Conservation (phyloP, 2,888 invertebrate species). For the Marasmarcha lunaedactyla region DNA sequence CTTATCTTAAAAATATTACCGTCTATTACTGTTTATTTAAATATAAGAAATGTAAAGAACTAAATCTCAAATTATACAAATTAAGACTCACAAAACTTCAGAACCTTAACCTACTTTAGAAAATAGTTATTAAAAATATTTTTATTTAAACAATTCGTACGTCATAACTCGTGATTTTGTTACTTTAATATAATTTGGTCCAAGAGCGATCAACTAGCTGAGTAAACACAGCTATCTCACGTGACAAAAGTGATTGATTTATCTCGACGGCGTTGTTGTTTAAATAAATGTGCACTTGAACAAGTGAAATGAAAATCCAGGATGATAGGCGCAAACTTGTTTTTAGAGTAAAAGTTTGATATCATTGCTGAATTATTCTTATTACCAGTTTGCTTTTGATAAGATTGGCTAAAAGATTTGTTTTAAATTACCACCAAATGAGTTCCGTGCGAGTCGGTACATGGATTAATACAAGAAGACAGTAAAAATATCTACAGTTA, state of each 20-base stretch:
- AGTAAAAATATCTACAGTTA: too few species aligned
- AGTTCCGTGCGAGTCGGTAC: too few species aligned
- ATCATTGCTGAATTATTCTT: too few species aligned
- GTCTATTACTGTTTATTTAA: too few species aligned
- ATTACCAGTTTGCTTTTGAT: too few species aligned
- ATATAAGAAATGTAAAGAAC: too few species aligned
- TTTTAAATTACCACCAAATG: too few species aligned
- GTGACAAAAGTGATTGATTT: conserved; percentile 54
- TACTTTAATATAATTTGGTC: conserved; percentile 8
- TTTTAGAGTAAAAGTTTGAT: too few species aligned
- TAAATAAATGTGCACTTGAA: neutral
- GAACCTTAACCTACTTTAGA: conserved; percentile 25
- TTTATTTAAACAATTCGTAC: conserved; percentile 30
- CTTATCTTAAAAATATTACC: conserved; percentile 3
- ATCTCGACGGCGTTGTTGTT: conserved; percentile 28
- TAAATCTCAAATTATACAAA: too few species aligned
- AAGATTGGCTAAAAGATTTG: too few species aligned
- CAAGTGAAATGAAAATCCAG: neutral
- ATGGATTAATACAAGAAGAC: too few species aligned
- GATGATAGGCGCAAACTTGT: conserved; percentile 8
- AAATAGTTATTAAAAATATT: conserved; percentile 8
- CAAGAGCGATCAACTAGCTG: conserved; percentile 31
- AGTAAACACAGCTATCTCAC: conserved; percentile 30
- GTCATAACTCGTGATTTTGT: conserved; percentile 46
- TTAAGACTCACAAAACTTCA: conserved; percentile 1